Conservation (phyloP, 2,888 invertebrate genomes). For the Scotopteryx bipunctaria region DNA sequence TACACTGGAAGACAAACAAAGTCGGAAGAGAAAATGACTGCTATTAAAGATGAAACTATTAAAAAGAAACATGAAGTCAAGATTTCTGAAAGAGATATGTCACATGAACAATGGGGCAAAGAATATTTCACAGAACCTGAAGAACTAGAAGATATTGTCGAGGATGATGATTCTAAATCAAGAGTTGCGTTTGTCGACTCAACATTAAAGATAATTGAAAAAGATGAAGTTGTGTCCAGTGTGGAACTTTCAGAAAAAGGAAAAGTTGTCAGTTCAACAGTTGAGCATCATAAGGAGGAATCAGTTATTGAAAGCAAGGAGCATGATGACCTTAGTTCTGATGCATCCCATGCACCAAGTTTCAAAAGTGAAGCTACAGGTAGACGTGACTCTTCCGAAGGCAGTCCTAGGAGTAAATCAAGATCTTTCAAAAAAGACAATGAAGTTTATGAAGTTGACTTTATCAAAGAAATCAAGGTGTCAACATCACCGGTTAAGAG, state of each 20-base stretch:
- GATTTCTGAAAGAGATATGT: constrained; percentile 79
- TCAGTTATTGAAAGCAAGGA: constrained; percentile 79
- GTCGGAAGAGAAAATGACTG: constrained; percentile 78
- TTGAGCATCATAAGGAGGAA: constrained; percentile 76
- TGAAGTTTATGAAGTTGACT: constrained; percentile 78
- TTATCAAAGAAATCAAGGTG: constrained; percentile 81
- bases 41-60: constrained; percentile 74
- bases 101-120: constrained; percentile 81
- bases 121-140: constrained; percentile 79
- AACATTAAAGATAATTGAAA: constrained; percentile 71
- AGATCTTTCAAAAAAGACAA: constrained; percentile 78
- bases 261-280: constrained; percentile 73
- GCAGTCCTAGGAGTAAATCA: constrained; percentile 74
- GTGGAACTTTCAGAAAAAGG: constrained; percentile 74
- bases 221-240: constrained; percentile 72
- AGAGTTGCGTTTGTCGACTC: constrained; percentile 75
- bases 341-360: constrained; percentile 76
- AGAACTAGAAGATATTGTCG: constrained; percentile 74
- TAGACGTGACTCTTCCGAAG: constrained; percentile 67
- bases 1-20: constrained; percentile 74
- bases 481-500: constrained; percentile 78
- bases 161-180: constrained; percentile 68
- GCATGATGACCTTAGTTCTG: constrained; percentile 75
- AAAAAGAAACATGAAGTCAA: constrained; percentile 78
- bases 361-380: constrained; percentile 72